phyloP scores from a whole-genome alignment of 2,113 vertebrate genomes.

The Gymnorhina tibicen region DNA sequence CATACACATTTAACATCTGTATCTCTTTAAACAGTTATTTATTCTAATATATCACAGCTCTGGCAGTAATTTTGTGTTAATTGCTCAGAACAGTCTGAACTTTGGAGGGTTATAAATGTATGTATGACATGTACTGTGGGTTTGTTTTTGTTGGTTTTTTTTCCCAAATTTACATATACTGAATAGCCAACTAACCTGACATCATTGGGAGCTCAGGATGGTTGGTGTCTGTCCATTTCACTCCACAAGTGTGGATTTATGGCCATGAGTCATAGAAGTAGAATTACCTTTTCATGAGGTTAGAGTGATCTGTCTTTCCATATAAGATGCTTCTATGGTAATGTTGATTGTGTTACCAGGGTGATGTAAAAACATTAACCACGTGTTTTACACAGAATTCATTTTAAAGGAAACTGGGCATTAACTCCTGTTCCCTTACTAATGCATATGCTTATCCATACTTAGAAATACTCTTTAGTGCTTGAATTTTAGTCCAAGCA shows the following conservation, averaged over 20 bases:
- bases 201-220: neutral
- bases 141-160: neutral
- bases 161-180: neutral
- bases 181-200: conserved; percentile 26
- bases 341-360: conserved; percentile 36
- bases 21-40: conserved; percentile 47
- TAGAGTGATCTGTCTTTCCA: conserved; percentile 46
- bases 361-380: conserved; percentile 55
- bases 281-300: conserved; percentile 62
- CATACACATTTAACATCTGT: conserved; percentile 36
- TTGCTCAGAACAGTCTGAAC: conserved; percentile 41
- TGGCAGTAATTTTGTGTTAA: conserved; percentile 50
- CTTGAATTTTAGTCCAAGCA: neutral
- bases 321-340: conserved; percentile 35
- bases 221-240: conserved; percentile 13
- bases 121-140: neutral
- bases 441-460: neutral
- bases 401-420: conserved; percentile 25
- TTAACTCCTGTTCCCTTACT: conserved; percentile 7
- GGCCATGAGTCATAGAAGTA: conserved; percentile 57
- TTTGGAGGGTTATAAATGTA: conserved; percentile 1
- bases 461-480: neutral
- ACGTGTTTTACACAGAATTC: neutral
- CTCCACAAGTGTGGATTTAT: conserved; percentile 49
- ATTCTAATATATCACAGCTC: conserved; percentile 1